Evolutionary conservation across 2,888 invertebrate genomes (phyloP).

Genomic region (Ptychoptera albimana): DNA sequence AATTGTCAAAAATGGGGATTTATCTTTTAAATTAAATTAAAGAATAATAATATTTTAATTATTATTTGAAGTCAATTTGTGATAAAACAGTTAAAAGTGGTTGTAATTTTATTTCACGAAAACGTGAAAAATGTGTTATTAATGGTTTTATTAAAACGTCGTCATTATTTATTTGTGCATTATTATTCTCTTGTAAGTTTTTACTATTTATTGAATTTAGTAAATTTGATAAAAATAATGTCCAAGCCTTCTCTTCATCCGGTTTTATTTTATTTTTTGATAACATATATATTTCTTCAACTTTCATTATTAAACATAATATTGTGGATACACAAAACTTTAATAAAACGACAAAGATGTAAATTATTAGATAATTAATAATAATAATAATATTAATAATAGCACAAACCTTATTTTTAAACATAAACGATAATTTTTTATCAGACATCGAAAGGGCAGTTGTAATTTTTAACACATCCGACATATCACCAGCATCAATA

Average conservation of each 20-base stretch:
- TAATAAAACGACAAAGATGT: slow-evolving; percentile 6
- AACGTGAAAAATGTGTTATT: slow-evolving; percentile 28
- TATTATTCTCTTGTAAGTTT: slow-evolving; percentile 9
- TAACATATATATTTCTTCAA: slow-evolving; percentile 23
- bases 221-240: slow-evolving; percentile 23
- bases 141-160: slow-evolving; percentile 26
- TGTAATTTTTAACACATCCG: slow-evolving; percentile 22
- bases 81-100: slow-evolving; percentile 26
- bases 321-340: slow-evolving; percentile 29
- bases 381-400: not conserved
- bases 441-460: slow-evolving; percentile 23
- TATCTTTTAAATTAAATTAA: no score
- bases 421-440: slow-evolving; percentile 24
- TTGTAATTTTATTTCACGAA: slow-evolving; percentile 27
- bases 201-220: slow-evolving; percentile 25
- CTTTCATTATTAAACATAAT: slow-evolving; percentile 24
- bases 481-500: slow-evolving; percentile 23
- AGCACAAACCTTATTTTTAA: slow-evolving; percentile 26
- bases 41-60: no score
- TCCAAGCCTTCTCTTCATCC: slow-evolving; percentile 21
- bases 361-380: not conserved
- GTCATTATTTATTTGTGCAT: not conserved
- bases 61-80: slow-evolving; percentile 11
- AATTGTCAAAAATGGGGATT: no score
- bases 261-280: slow-evolving; percentile 10